A percentile compares a stretch with the other conserved stretches of the same genome.
Evolutionary conservation across 2,113 vertebrate genomes (phyloP).

Genomic region (Nibea coibor): DNA sequence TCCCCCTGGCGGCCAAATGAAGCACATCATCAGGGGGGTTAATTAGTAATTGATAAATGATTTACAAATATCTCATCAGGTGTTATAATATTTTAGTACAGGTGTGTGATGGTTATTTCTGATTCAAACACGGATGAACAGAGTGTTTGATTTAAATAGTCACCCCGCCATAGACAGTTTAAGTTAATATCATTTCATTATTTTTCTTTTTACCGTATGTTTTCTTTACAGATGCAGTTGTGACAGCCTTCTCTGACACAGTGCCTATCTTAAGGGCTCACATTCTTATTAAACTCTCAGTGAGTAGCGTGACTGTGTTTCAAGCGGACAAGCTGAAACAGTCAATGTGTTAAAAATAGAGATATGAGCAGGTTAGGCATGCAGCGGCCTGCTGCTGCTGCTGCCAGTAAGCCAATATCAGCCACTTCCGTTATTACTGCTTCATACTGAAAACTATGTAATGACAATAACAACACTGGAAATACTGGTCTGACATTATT

Average conservation of each 20-base stretch:
- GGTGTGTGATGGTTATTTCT: not conserved
- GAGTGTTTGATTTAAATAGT: not conserved
- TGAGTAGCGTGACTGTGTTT: constrained; percentile 13
- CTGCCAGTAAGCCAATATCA: not conserved
- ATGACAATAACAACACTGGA: not conserved
- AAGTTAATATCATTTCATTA: not conserved
- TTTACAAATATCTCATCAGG: not conserved
- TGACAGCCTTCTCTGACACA: constrained; percentile 21
- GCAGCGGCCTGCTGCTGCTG: not conserved
- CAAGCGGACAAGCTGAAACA: constrained; percentile 26
- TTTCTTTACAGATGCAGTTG: not conserved
- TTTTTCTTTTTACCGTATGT: not conserved
- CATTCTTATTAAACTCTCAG: not conserved
- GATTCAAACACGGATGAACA: not conserved
- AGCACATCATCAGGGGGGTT: not conserved
- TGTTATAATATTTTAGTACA: not conserved
- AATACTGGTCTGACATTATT: not conserved
- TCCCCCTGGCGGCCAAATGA: constrained; percentile 46
- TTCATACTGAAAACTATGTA: not conserved
- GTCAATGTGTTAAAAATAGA: constrained; percentile 66
- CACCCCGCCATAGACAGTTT: not conserved
- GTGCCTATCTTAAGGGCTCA: constrained; percentile 41
- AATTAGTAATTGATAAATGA: not conserved
- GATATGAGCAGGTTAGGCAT: constrained; percentile 24
- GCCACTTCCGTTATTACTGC: not conserved